A percentile compares a stretch with the other conserved stretches of the same genome.
These are phyloP conservation scores for Cladopsammia gracilis DNA, from an alignment of 64 coral and sea anemone species.

Conservation along the genomic window DNA sequence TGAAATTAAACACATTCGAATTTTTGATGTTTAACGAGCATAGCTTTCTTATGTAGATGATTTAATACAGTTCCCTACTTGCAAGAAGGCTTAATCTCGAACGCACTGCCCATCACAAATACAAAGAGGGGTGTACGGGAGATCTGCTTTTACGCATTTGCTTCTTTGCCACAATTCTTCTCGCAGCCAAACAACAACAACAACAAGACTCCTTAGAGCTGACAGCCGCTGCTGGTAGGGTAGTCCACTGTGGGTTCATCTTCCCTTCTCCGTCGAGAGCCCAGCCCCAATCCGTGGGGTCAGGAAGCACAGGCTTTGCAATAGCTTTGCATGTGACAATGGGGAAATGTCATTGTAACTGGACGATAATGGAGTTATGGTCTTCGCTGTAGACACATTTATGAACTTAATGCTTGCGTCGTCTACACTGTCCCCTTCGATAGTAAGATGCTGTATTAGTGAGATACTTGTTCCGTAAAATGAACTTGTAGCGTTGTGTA, in stretches of 20 bases:
- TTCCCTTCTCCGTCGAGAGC: no score
- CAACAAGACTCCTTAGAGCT: neutral
- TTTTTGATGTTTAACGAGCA: no score
- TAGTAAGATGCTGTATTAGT: neutral
- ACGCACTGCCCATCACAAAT: neutral
- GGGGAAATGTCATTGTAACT: neutral
- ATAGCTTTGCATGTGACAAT: no score
- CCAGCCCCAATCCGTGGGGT: no score
- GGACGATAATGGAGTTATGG: neutral
- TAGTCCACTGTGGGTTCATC: no score
- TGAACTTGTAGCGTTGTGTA: conserved; percentile 14
- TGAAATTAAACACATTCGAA: no score
- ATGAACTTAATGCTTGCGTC: conserved; percentile 6
- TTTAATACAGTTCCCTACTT: no score
- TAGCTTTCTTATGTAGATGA: no score
- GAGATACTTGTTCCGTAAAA: neutral
- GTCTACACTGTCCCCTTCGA: neutral
- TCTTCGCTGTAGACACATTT: neutral
- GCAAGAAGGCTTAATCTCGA: no score
- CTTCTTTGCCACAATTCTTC: neutral
- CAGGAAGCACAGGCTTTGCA: no score
- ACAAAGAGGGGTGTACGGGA: neutral
- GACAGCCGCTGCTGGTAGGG: neutral
- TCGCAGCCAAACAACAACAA: neutral
- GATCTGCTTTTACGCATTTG: neutral